phyloP scores from a whole-genome alignment of 2,797 vertebrate species.

The Sebastolobus alascanus region DNA sequence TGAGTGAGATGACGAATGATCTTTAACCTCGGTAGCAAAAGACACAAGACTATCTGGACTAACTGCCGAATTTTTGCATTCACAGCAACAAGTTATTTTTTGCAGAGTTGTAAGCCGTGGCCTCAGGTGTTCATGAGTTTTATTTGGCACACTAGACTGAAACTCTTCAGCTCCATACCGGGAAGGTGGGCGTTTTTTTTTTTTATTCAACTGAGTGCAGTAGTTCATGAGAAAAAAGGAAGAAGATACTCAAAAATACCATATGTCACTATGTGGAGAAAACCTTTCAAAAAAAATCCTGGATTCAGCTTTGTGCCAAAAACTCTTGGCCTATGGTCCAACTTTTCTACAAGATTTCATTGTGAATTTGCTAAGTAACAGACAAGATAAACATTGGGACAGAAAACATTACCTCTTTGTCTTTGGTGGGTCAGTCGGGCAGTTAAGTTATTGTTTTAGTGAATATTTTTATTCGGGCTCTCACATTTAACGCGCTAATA shows the following conservation, averaged over 20 bases:
- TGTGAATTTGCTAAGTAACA: not conserved
- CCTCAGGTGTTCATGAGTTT: not conserved
- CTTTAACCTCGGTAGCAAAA: not conserved
- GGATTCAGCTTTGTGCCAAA: not conserved
- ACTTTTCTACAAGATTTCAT: not conserved
- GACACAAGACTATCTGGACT: not conserved
- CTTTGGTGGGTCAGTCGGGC: not conserved
- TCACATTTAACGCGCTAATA: no score
- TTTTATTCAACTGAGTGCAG: not conserved
- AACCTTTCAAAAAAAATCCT: not conserved
- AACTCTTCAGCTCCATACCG: not conserved
- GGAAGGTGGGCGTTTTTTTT: not conserved
- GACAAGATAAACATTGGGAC: not conserved
- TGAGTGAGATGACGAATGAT: not conserved
- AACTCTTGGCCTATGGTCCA: not conserved
- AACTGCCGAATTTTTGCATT: not conserved
- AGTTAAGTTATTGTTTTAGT: not conserved
- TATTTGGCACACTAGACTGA: not conserved
- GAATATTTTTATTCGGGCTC: not conserved
- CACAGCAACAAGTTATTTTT: not conserved
- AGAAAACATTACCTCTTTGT: not conserved
- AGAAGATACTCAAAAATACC: not conserved
- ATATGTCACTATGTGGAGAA: not conserved
- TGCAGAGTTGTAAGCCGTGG: not conserved
- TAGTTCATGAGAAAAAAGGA: not conserved